phyloP scores from a whole-genome alignment of 2,113 vertebrate species.

The Stictonetta naevosa region DNA sequence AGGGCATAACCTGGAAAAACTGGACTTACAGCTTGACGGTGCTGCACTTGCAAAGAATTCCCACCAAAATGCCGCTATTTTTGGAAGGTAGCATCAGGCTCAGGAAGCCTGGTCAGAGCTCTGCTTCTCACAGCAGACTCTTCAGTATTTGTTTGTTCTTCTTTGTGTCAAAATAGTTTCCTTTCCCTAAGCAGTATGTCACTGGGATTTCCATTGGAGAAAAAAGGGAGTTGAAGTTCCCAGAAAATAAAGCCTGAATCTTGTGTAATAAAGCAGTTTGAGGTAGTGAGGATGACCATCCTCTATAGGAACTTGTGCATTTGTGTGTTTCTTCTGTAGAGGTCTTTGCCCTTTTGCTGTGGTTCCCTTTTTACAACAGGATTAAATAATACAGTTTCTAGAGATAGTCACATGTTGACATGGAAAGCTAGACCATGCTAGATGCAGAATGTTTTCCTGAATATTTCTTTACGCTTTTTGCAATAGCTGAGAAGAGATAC shows the following conservation, averaged over 20 bases:
- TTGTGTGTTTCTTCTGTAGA: not conserved
- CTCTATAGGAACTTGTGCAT: not conserved
- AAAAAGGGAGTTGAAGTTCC: not conserved
- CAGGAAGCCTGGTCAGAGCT: not conserved
- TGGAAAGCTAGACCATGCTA: not conserved
- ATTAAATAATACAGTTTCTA: not conserved
- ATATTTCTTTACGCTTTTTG: no score
- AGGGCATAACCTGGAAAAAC: conserved; percentile 62
- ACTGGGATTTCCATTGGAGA: not conserved
- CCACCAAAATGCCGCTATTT: conserved; percentile 52
- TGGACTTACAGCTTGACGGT: conserved; percentile 68
- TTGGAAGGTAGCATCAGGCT: not conserved
- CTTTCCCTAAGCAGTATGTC: not conserved
- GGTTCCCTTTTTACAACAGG: not conserved
- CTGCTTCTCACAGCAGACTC: not conserved
- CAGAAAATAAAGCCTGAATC: not conserved
- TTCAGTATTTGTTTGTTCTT: not conserved
- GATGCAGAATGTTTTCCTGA: not conserved
- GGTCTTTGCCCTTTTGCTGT: not conserved
- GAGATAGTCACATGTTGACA: not conserved
- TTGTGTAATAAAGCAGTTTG: not conserved
- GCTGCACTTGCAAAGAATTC: conserved; percentile 64
- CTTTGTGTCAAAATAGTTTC: conserved; percentile 24
- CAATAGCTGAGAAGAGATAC: not conserved
- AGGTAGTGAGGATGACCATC: not conserved